Base-by-base conservation (phyloP, 2,113 vertebrate genomes). In the Suncus etruscus region DNA sequence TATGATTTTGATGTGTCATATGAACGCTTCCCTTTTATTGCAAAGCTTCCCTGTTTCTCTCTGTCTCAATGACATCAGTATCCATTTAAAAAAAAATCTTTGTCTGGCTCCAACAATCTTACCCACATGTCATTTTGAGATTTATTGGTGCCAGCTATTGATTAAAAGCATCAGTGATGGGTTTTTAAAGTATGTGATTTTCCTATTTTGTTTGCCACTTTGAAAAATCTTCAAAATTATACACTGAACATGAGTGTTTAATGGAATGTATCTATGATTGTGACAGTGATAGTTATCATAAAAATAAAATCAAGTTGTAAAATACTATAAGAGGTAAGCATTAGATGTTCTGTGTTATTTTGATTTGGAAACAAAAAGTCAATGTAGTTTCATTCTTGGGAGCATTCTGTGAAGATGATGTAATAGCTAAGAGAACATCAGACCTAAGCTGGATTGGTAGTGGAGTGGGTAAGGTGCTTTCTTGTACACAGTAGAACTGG, bases 61-160 rank as follows among this genome's bases (percentile, higher is more conserved):
- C 72, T 69, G 54, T 45, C 58, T 81, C 83, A 70, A 65, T 89
- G 75, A 89, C 70, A 72, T 91, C 84, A 70, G n/a, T 51, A 16
- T 77, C 79, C 78, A 29, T 77, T 81, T 83, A 87, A 90, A 91
- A 73, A 91, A 94, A 86, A 94, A 70, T 39, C 22, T 32, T 86
- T 86, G 25, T 76, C 90, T 94, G 86, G 83, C 91, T 94, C 88
- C 86, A 87, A 16, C 25, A 84, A 58, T 83, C 81, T 63, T 94
- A 14, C 77, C 86, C 89, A 80, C 58, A 93, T 93, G 50, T 51
- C 65, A 66, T 4, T 86, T 69, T 65, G 48, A 91, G 45, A 91
- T 93, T 95, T 90, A 86, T 65, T 78, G 86, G 93, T 80, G 61
- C 77, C 85, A 90, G 22, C 70, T 96, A 95, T 93, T 93, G 93